Evolutionary conservation across 2,113 vertebrate genomes (phyloP).

Genomic region (Monopterus albus): DNA sequence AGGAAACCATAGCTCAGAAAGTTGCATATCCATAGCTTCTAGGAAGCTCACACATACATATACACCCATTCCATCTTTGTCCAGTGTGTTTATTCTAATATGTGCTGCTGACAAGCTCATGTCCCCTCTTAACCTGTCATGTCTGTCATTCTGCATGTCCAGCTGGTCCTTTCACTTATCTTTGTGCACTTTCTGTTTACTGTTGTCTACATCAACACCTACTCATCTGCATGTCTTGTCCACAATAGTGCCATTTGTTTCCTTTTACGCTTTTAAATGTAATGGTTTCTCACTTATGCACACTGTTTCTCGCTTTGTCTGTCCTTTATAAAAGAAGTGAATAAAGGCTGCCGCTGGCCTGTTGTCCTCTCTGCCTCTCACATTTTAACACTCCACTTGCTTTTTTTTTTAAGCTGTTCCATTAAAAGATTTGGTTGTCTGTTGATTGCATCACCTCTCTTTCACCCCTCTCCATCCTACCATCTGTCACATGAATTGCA

Average conservation of each 20-base stretch:
- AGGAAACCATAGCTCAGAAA: background rate
- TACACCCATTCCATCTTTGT: constrained; percentile 32
- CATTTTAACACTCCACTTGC: constrained; percentile 25
- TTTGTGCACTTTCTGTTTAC: constrained; percentile 21
- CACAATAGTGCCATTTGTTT: background rate
- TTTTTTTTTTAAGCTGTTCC: constrained; percentile 44
- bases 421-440: constrained; percentile 61
- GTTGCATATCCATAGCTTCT: background rate
- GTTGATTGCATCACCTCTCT: constrained; percentile 38
- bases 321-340: constrained; percentile 41
- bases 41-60: constrained; percentile 2
- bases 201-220: constrained; percentile 51
- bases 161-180: constrained; percentile 14
- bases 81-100: constrained; percentile 23
- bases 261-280: constrained; percentile 48
- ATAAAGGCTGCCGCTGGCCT: constrained; percentile 62
- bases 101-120: constrained; percentile 28
- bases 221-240: constrained; percentile 59
- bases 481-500: constrained; percentile 53
- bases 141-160: constrained; percentile 35
- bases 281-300: constrained; percentile 4
- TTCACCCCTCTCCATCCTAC: no score
- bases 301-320: constrained; percentile 36
- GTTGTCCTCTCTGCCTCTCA: constrained; percentile 36
- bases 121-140: constrained; percentile 14